Evolutionary conservation across 2,797 vertebrate species (phyloP), one percentile per base, ranked within the genome.

Genomic region (Echiichthys vipera): DNA sequence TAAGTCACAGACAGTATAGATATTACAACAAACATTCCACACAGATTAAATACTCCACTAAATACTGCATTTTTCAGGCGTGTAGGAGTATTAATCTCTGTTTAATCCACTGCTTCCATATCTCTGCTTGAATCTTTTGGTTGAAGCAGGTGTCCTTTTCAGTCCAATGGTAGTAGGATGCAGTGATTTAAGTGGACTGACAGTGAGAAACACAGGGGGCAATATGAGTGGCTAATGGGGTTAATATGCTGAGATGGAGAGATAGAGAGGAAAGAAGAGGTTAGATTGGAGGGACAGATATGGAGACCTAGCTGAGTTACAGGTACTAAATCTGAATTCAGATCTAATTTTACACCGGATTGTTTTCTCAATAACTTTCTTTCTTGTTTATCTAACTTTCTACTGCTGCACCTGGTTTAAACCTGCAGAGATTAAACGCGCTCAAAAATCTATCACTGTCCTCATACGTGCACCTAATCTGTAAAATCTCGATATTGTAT

Each of bases 161-260:
- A 76, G 84, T 84, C 71, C 71, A 66, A 58, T 13, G 70, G 58
- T 70, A 55, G 47, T 61, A 40, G 71, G 73, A 74, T 32, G 51
- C 76, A 66, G 76, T 72, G 74, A 83, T 82, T 86, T 84, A 83
- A 65, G 79, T 66, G 75, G 77, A 80, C 83, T 81, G 80, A 85
- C 85, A 88, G 89, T 53, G 80, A 74, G 83, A 77, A 53, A 88
- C 86, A 89, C 80, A 77, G 83, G 74, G 53, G 69, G 80, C 46
- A 76, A 86, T 86, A 84, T 57, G 81, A 87, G 83, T 83, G 87
- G 88, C 82, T 86, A 91, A 85, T 81, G 77, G 78, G 88, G 87
- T 86, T 91, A 89, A 92, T 84, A 88, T 73, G 65, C 67, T 62
- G 74, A 75, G 78, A 92, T 87, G 59, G 75, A 69, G 83, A 63